Evolutionary conservation across 2,888 invertebrate species (phyloP).

Genomic region (Rhamphomyia laevipes): DNA sequence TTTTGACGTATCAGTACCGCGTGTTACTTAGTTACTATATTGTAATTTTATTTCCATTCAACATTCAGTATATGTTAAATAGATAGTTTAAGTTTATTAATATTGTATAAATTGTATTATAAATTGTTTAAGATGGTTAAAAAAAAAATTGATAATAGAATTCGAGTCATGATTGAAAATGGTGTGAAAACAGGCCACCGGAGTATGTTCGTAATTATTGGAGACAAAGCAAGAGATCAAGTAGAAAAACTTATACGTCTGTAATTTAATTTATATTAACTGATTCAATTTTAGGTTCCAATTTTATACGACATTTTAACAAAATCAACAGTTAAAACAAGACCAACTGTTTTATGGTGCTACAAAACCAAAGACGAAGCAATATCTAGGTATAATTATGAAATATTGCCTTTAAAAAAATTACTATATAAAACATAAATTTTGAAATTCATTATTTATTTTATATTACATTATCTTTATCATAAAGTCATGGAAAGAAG

Average conservation of each 20-base stretch:
- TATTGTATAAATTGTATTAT: too few species aligned
- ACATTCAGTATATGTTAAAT: too few species aligned
- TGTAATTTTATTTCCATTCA: too few species aligned
- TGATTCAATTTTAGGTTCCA: conserved; percentile 54
- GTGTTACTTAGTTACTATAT: too few species aligned
- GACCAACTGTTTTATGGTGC: conserved; percentile 95
- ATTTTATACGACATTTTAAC: conserved; percentile 95
- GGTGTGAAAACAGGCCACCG: conserved; percentile 83
- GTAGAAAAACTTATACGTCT: conserved; percentile 36
- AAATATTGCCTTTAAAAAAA: not conserved
- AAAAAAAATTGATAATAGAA: conserved; percentile 94
- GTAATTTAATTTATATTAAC: not conserved
- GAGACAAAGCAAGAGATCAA: conserved; percentile 93
- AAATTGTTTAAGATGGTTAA: conserved; percentile 82
- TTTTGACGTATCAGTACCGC: too few species aligned
- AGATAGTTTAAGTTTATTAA: too few species aligned
- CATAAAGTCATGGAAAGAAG: conserved; percentile 75
- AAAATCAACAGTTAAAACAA: conserved; percentile 83
- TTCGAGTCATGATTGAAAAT: conserved; percentile 93
- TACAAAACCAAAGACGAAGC: conserved; percentile 90
- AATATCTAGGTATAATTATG: conserved; percentile 57
- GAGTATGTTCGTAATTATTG: conserved; percentile 88
- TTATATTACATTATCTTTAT: not conserved
- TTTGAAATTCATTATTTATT: not conserved
- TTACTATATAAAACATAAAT: not conserved